A percentile compares a stretch with the other conserved stretches of the same genome.
These are phyloP conservation scores for Ericerus pela DNA, from an alignment of 1,140 invertebrate species.

Conservation along the genomic window DNA sequence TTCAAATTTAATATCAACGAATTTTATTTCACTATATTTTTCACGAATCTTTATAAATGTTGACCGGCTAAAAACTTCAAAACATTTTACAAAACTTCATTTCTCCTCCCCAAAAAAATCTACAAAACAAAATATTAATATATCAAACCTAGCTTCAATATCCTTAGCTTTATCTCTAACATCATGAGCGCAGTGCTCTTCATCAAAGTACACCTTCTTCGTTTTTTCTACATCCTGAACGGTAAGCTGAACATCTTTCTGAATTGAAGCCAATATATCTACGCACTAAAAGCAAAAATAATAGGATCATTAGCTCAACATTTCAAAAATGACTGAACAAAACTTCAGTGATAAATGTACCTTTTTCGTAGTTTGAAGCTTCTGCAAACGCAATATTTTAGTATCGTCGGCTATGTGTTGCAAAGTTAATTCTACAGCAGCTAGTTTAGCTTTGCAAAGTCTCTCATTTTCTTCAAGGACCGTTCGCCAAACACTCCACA, in stretches of 20 bases:
- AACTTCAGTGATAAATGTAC: conserved; percentile 37
- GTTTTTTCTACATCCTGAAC: conserved; percentile 84
- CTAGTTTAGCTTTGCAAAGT: conserved; percentile 70
- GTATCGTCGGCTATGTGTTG: conserved; percentile 86
- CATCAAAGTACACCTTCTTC: conserved; percentile 89
- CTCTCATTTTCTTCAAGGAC: conserved; percentile 92
- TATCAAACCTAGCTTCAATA: conserved; percentile 80
- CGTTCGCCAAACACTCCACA: conserved; percentile 89
- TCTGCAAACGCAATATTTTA: conserved; percentile 66
- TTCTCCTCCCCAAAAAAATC: no score
- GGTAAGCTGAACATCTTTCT: conserved; percentile 74
- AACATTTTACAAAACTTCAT: no score
- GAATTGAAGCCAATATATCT: conserved; percentile 68
- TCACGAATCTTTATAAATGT: background rate
- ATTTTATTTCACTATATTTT: no score
- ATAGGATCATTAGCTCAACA: background rate
- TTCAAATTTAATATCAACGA: no score
- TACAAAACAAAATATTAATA: no score
- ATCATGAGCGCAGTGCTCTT: conserved; percentile 87
- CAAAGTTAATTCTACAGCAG: conserved; percentile 84
- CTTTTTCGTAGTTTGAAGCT: conserved; percentile 75
- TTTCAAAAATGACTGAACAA: no score
- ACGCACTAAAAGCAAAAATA: conserved; percentile 44
- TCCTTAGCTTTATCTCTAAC: conserved; percentile 86
- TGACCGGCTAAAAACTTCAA: background rate